Base-by-base conservation (phyloP, 2,888 invertebrate species). In the Odontocolon sp. region DNA sequence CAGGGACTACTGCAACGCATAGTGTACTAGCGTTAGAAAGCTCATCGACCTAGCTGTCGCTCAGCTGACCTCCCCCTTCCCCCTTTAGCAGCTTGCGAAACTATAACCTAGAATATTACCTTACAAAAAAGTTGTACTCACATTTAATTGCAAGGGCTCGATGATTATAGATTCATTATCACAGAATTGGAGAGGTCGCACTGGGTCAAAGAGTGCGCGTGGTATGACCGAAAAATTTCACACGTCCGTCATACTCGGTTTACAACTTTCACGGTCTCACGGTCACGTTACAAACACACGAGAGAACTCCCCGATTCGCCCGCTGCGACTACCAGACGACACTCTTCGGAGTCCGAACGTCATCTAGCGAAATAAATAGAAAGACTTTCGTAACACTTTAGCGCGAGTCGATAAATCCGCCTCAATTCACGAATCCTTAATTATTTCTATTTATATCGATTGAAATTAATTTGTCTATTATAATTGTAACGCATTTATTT, bases 231-330 rank as follows among this genome's bases (percentile, higher is more conserved):
- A 59, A 71, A 45, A 73, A 78, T 78, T 80, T 78, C 63, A 78
- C 80, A 70, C 75, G 66, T 77, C 79, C 61, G 54, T 77, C 67
- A 57, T 61, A 67, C 72, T 72, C 57, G 42, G 67, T 76, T 70
- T 78, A 26, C 59, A 77, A 77, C 79, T 80, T 72, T 80, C 75
- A 77, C 79, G 56, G 69, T 73, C 77, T 69, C 67, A 74, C 61
- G 73, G 73, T 68, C 68, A 74, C 63, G 57, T 28, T 73, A 45
- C n/a, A n/a, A n/a, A n/a, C 21, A 50, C 40, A 36, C 36, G 21
- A 18, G 23, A 8, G 50, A 45, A 21, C 26, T 1, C 3, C 31
- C 9, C 9, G 18, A 42, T 18, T 18, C 5, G 8, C 16, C 33
- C n/a, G n/a, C 14, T 11, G 11, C 23, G 33, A 8, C 28, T 42